These are phyloP conservation scores for Rhabdornis inornatus DNA, from an alignment of 2,113 vertebrate species.

Conservation along the genomic window DNA sequence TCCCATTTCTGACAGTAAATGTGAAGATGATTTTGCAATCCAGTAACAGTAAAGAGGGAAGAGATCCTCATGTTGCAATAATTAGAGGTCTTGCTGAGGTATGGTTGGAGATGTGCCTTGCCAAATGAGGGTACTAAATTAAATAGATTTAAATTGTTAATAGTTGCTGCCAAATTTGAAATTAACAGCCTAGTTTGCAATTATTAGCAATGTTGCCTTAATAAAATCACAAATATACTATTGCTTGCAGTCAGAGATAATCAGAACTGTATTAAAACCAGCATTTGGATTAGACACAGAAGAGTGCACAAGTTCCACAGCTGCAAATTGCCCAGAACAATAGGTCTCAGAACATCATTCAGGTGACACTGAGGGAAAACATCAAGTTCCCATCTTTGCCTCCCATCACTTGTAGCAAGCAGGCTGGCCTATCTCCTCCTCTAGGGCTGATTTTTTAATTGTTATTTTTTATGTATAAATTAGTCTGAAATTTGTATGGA, in stretches of 20 bases:
- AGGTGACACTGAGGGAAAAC: not conserved
- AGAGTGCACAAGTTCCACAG: rapidly evolving
- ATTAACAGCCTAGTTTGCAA: not conserved
- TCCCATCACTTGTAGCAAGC: not conserved
- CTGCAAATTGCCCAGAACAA: not conserved
- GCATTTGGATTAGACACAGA: not conserved
- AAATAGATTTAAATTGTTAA: not conserved
- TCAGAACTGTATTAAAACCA: not conserved
- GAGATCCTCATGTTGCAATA: not conserved
- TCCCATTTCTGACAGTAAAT: not conserved
- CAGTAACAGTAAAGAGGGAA: not conserved
- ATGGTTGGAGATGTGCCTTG: not conserved
- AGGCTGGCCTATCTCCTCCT: not conserved
- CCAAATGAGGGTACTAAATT: not conserved
- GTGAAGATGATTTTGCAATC: not conserved
- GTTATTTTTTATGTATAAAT: not conserved
- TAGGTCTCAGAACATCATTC: not conserved
- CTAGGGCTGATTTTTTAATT: not conserved
- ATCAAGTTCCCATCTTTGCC: not conserved
- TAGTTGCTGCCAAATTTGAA: not conserved
- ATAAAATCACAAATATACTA: not conserved
- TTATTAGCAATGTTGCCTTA: not conserved
- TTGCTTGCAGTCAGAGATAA: not conserved
- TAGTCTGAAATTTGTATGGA: not conserved
- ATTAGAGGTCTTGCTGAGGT: not conserved